Evolutionary conservation across 2,113 vertebrate species (phyloP), one percentile per base, ranked within the genome.

Genomic region (Reinhardtius hippoglossoides): DNA sequence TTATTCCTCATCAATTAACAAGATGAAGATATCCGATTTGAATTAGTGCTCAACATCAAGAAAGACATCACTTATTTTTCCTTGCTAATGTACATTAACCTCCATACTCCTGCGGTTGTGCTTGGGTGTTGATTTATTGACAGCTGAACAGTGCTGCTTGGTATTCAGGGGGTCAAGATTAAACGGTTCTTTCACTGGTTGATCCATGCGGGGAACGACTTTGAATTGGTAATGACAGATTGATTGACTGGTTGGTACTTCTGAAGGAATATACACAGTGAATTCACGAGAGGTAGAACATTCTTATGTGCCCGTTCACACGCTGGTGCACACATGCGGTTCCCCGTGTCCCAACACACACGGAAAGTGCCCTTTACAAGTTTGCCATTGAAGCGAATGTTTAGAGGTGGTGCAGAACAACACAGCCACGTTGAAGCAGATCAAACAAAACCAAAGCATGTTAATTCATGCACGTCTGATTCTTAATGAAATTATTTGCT

Each of bases 141-240:
- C 67, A 24, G 24, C 42, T 5, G 48, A 1, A 27, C n/a, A 18
- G 12, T 50, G 59, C 78, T 67, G 52, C 50, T 88, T 68, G 10
- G 21, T 61, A 69, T 80, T 74, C 56, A 74, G 73, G 60, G 87
- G 92, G 87, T 89, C 84, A 85, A 83, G 78, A 91, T 88, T 78
- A 84, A 90, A 87, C 37, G 6, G 18, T 63, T 74, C 78, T 85
- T 89, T 78, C 74, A 80, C 75, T 87, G 67, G 80, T 80, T 88
- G 77, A 88, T 81, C 72, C 70, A 62, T 40, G 9, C 9, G 16
- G 77, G 85, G 87, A 78, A 57, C 67, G 42, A 90, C 89, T 85
- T 90, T 90, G 86, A 91, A 80, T 80, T 20, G 59, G 40, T 81
- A 88, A 90, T 87, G 74, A 46, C 58, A 62, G 60, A 88, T 54